These are phyloP conservation scores for Moxostoma hubbsi DNA, from an alignment of 2,797 vertebrate species.

Conservation along the genomic window DNA sequence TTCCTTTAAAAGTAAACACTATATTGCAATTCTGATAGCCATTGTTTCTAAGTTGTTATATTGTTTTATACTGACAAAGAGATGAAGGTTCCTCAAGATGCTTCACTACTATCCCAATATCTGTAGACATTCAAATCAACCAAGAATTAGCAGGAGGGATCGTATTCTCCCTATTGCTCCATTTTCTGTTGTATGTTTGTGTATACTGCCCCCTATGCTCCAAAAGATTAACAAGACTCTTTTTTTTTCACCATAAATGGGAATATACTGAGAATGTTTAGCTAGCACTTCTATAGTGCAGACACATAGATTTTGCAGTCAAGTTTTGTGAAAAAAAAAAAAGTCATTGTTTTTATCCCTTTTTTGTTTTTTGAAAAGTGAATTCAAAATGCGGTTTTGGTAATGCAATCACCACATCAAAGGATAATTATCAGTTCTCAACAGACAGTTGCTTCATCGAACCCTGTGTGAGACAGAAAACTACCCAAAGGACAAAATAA, in stretches of 20 bases:
- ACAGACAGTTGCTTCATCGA: background rate
- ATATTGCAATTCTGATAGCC: background rate
- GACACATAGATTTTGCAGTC: background rate
- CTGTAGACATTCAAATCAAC: background rate
- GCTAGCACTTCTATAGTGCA: background rate
- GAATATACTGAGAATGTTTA: background rate
- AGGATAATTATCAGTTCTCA: background rate
- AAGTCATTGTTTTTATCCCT: background rate
- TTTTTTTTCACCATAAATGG: background rate
- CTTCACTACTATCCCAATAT: background rate
- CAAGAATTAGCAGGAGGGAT: background rate
- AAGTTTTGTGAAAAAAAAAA: background rate
- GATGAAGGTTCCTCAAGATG: background rate
- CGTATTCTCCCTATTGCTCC: background rate
- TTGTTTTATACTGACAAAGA: background rate
- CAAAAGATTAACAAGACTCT: slow-evolving; percentile 40
- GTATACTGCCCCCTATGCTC: slow-evolving; percentile 79
- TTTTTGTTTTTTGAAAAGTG: too few relatives aligned
- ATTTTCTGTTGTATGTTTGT: slow-evolving; percentile 66
- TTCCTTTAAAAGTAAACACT: background rate
- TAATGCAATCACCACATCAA: background rate
- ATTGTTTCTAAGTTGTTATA: background rate
- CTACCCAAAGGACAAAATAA: background rate
- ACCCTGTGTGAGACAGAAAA: background rate
- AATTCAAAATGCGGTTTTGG: too few relatives aligned